These are phyloP conservation scores for Neolamprologus falcicula DNA, from an alignment of 2,113 vertebrate genomes.

Conservation along the genomic window DNA sequence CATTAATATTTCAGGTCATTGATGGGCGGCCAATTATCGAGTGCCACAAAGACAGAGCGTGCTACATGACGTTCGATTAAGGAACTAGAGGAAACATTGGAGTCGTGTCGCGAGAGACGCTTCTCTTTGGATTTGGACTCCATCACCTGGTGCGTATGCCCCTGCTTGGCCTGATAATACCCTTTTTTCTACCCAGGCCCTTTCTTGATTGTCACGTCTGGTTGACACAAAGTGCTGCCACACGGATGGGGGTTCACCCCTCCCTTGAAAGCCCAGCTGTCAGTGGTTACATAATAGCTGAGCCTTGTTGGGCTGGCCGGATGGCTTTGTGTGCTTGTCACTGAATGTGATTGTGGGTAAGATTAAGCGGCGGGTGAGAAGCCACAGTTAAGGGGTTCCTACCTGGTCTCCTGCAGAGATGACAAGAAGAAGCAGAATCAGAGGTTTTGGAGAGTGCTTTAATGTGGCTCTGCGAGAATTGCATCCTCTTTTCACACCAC, in stretches of 20 bases:
- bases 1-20: background rate
- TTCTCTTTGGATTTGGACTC: conserved; percentile 27
- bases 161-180: conserved; percentile 41
- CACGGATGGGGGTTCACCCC: conserved; percentile 60
- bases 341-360: conserved; percentile 68
- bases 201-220: conserved; percentile 64
- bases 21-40: background rate
- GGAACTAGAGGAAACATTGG: conserved; percentile 13
- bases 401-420: conserved; percentile 67
- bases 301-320: conserved; percentile 66
- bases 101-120: background rate
- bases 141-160: background rate
- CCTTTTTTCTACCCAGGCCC: conserved; percentile 18
- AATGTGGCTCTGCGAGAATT: conserved; percentile 17
- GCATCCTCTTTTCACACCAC: conserved; percentile 22
- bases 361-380: conserved; percentile 72
- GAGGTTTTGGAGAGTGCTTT: conserved; percentile 25
- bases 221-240: conserved; percentile 70
- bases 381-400: conserved; percentile 62
- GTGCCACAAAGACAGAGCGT: background rate
- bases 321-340: conserved; percentile 72
- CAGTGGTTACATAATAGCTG: conserved; percentile 74
- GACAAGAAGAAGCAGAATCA: conserved; percentile 48
- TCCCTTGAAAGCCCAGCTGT: conserved; percentile 72
- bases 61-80: background rate